Evolutionary conservation across 2,888 invertebrate genomes (phyloP), one percentile per base, ranked within the genome.

Genomic region (Ceramica pisi): DNA sequence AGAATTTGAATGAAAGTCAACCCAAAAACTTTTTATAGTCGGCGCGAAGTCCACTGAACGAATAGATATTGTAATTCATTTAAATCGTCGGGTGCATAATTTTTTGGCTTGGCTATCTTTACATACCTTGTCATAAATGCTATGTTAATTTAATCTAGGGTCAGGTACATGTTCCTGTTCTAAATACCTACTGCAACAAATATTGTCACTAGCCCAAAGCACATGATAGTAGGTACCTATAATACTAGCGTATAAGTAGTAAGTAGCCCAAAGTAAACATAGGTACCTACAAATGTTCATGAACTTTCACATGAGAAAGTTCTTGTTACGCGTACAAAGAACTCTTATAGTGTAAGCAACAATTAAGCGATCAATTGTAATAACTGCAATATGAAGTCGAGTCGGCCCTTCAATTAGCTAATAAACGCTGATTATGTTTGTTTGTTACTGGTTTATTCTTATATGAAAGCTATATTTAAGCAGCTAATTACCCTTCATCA

Each of bases 301-400:
- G 16, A 72, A 60, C 75, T 71, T 90, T 93, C 92, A 90, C 93
- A 92, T 88, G 92, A 92, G 92, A 93, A 94, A 90, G 92, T 90
- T 92, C 68, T 91, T 90, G 86, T 86, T 85, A 80, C 75, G 62
- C 21, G 26, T 62, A 77, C 80, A 68, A 80, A 77, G 82, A 75
- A 84, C 81, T 78, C 80, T 82, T 90, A 88, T 89, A 88, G 88
- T 87, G 87, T 86, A 86, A 84, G 82, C 87, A 88, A 81, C 92
- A 94, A 94, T 94, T 94, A 91, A 82, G 80, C 82, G 81, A 75
- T 83, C 92, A 94, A 94, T 94, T 94, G 93, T 91, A 91, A 90
- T 91, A 93, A 91, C 91, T 88, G 92, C 90, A 86, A 92, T 92
- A 92, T 90, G 88, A 90, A 90, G 87, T 88, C 84, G 85, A 85